phyloP scores from a whole-genome alignment of 2,888 invertebrate species.

The Thymelicus lineola region DNA sequence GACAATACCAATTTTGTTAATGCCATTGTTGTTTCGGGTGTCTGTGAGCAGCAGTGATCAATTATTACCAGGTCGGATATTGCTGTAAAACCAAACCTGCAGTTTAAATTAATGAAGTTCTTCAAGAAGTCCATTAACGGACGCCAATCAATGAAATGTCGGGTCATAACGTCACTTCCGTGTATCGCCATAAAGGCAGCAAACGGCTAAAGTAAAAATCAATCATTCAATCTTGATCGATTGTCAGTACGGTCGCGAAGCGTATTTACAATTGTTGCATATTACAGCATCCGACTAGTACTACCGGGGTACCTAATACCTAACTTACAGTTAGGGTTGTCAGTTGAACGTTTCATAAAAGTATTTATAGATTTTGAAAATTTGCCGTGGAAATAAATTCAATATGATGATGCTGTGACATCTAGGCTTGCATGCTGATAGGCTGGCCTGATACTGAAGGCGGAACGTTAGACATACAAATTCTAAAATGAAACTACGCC shows the following conservation, averaged over 20 bases:
- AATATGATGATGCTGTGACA: no score
- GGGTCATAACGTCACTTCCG: conserved; percentile 1
- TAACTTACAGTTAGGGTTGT: background rate
- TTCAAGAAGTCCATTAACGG: background rate
- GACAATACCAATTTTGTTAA: no score
- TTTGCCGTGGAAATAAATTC: no score
- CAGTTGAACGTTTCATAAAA: background rate
- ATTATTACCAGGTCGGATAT: no score
- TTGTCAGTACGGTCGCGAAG: conserved; percentile 6
- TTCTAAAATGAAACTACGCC: no score
- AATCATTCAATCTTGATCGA: conserved; percentile 29
- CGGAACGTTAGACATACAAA: no score
- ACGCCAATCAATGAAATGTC: background rate
- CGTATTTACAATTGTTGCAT: conserved; percentile 31
- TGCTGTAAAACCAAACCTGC: no score
- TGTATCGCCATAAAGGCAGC: background rate
- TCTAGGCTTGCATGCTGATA: no score
- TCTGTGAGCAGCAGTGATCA: no score
- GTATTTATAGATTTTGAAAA: no score
- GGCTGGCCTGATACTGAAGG: no score
- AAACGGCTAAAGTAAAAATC: conserved; percentile 16
- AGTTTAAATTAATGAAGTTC: background rate
- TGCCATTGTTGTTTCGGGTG: no score
- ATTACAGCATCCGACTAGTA: conserved; percentile 23
- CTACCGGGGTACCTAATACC: conserved; percentile 24